phyloP scores from a whole-genome alignment of 2,113 vertebrate species.

The Globicephala melas region DNA sequence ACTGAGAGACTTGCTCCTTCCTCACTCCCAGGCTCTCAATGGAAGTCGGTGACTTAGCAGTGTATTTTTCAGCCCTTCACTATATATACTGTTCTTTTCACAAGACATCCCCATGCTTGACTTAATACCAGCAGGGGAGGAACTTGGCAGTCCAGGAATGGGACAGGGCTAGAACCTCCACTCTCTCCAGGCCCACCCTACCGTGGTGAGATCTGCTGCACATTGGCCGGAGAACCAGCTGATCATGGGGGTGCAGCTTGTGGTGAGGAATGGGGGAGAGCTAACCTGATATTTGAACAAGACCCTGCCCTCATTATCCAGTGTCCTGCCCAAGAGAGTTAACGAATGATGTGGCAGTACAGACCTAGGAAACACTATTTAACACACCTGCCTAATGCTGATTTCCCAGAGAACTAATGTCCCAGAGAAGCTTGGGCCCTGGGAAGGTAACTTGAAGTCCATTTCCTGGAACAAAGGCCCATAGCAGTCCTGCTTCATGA shows the following conservation, averaged over 20 bases:
- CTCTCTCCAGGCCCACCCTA: neutral
- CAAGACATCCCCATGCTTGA: neutral
- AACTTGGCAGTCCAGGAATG: neutral
- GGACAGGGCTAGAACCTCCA: neutral
- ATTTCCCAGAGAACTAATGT: neutral
- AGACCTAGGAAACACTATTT: neutral
- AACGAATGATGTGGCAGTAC: neutral
- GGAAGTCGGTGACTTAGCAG: neutral
- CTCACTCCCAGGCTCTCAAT: neutral
- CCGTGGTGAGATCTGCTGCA: neutral
- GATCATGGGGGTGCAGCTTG: neutral
- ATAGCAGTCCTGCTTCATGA: neutral
- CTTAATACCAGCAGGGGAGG: neutral
- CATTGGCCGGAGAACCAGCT: neutral
- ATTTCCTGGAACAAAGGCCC: constrained; percentile 45
- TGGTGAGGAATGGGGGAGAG: neutral
- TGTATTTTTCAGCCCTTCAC: neutral
- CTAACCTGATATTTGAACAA: neutral
- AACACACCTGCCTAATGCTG: neutral
- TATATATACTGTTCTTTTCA: neutral
- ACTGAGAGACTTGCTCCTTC: neutral
- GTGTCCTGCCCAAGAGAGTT: neutral
- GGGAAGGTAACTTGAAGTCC: constrained; percentile 18
- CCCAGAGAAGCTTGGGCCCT: neutral
- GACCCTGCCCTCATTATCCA: neutral